Conservation (phyloP, 2,888 invertebrate species). For the Drosophila hamatofila region DNA sequence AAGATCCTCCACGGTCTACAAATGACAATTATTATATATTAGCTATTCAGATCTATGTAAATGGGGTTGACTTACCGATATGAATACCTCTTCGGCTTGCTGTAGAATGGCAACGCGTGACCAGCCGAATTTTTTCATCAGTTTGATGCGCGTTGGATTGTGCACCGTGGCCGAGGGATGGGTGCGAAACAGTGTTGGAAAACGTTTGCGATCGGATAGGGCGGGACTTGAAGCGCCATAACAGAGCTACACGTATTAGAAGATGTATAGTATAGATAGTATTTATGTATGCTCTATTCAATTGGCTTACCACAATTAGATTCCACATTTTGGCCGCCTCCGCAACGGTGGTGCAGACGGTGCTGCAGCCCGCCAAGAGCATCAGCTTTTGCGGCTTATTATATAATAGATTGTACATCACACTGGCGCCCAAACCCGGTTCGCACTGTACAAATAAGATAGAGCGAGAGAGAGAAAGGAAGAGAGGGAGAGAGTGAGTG, state of each 20-base stretch:
- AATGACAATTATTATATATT: slow-evolving; percentile 47
- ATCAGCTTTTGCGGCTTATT: slow-evolving; percentile 97
- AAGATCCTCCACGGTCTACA: slow-evolving; percentile 97
- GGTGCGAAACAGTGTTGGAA: slow-evolving; percentile 98
- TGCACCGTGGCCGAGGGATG: slow-evolving; percentile 99
- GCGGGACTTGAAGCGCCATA: slow-evolving; percentile 99
- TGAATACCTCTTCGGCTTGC: slow-evolving; percentile 99
- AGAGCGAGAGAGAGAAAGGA: slow-evolving; percentile 1
- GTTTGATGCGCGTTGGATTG: slow-evolving; percentile 97
- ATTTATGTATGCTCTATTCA: background rate
- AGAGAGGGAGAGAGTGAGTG: slow-evolving; percentile 1
- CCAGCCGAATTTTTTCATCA: slow-evolving; percentile 99
- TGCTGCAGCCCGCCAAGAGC: slow-evolving; percentile 98
- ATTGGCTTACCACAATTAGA: slow-evolving; percentile 95
- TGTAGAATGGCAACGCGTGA: slow-evolving; percentile 98
- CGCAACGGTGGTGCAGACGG: slow-evolving; percentile 99
- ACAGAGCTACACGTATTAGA: slow-evolving; percentile 90
- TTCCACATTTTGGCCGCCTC: slow-evolving; percentile 99
- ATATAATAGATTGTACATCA: slow-evolving; percentile 99
- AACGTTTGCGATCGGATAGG: slow-evolving; percentile 97
- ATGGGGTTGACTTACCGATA: slow-evolving; percentile 89
- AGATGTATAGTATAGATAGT: background rate
- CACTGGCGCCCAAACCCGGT: slow-evolving; percentile 98
- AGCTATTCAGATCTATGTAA: background rate
- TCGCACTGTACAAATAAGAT: slow-evolving; percentile 92